A percentile compares a stretch with the other conserved stretches of the same genome.
Conservation (phyloP, 2,888 invertebrate genomes). For the Arge pagana region DNA sequence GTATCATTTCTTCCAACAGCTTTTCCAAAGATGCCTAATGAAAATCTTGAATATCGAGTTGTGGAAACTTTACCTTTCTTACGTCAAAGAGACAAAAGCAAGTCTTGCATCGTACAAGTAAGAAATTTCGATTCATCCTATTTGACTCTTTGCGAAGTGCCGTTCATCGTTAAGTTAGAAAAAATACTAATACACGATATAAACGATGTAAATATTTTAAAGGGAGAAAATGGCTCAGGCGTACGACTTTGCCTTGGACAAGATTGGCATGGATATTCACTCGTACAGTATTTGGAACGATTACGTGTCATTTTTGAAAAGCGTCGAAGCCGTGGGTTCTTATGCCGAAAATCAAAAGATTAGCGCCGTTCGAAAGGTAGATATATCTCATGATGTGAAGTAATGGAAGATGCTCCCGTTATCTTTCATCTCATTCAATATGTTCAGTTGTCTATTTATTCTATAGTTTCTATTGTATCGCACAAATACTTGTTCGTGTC, state of each 20-base stretch:
- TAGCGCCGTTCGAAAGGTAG: slow-evolving; percentile 92
- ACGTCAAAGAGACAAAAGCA: slow-evolving; percentile 97
- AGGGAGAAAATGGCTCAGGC: slow-evolving; percentile 99
- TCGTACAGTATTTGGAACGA: slow-evolving; percentile 98
- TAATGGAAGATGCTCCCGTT: too few relatives aligned
- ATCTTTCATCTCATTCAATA: too few relatives aligned
- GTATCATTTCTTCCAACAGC: slow-evolving; percentile 63
- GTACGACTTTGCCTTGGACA: slow-evolving; percentile 98
- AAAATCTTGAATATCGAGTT: slow-evolving; percentile 98
- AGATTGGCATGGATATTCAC: slow-evolving; percentile 98
- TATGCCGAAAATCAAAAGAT: slow-evolving; percentile 99
- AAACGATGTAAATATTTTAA: slow-evolving; percentile 42
- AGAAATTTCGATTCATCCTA: slow-evolving; percentile 51
- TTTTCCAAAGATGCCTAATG: slow-evolving; percentile 97
- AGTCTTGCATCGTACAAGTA: slow-evolving; percentile 92
- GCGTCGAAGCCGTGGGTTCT: slow-evolving; percentile 95
- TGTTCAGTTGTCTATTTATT: too few relatives aligned
- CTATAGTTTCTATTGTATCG: background rate
- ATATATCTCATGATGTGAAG: too few relatives aligned
- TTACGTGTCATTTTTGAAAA: slow-evolving; percentile 94
- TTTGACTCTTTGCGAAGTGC: background rate
- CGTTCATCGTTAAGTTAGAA: slow-evolving; percentile 1
- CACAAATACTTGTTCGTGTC: background rate
- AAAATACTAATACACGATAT: background rate
- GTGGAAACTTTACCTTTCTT: slow-evolving; percentile 96